A percentile compares a stretch with the other conserved stretches of the same genome.
Evolutionary conservation across 2,888 invertebrate species (phyloP).

Genomic region (Allophyes oxyacanthae): DNA sequence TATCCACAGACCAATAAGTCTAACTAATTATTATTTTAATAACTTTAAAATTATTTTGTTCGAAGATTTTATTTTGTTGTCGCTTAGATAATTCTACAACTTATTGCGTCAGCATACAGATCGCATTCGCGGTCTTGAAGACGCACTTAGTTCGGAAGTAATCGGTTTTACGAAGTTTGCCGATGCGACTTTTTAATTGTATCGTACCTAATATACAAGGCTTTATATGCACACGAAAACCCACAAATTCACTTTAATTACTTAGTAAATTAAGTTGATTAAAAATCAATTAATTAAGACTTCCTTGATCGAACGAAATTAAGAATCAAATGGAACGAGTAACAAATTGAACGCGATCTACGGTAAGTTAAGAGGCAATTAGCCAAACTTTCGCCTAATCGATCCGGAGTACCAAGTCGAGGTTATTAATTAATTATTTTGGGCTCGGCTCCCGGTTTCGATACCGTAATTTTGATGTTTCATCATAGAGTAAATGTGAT

Average conservation of each 20-base stretch:
- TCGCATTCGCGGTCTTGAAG: too few relatives aligned
- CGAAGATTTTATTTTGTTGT: too few relatives aligned
- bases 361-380: slow-evolving; percentile 65
- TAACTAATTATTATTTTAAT: too few relatives aligned
- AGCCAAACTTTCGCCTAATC: slow-evolving; percentile 62
- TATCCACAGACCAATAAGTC: too few relatives aligned
- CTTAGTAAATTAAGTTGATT: slow-evolving; percentile 39
- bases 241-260: not conserved
- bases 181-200: too few relatives aligned
- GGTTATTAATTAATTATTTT: slow-evolving; percentile 66
- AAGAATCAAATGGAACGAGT: slow-evolving; percentile 63
- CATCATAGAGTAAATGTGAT: slow-evolving; percentile 1
- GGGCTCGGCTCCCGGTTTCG: slow-evolving; percentile 43
- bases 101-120: too few relatives aligned
- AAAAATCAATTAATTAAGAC: slow-evolving; percentile 54
- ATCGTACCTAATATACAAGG: too few relatives aligned
- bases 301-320: slow-evolving; percentile 51
- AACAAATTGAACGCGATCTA: slow-evolving; percentile 64
- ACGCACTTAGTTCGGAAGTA: too few relatives aligned
- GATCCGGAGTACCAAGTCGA: slow-evolving; percentile 57
- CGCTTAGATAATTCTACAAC: too few relatives aligned
- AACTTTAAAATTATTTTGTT: too few relatives aligned
- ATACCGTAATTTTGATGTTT: slow-evolving; percentile 39
- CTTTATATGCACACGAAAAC: not conserved
- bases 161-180: too few relatives aligned